Percentiles rank a stretch among this genome's conserved stretches.
These are phyloP conservation scores for Diorhabda elongata DNA, from an alignment of 1,140 invertebrate genomes.

Conservation along the genomic window DNA sequence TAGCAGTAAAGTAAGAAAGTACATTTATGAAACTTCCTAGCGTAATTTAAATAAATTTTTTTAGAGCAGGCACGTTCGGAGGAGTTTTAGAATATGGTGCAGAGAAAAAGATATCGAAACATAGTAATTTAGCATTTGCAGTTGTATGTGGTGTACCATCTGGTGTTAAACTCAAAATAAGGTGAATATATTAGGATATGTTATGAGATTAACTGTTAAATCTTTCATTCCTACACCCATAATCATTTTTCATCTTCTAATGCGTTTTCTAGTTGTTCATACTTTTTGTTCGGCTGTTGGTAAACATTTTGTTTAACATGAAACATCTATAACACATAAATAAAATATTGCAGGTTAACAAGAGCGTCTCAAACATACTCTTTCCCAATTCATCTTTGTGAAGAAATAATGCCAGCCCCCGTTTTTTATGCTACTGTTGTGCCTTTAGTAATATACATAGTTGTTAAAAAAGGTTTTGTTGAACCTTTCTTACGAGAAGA, in stretches of 20 bases:
- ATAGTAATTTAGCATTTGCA: slow-evolving; percentile 80
- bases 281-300: too few species aligned
- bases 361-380: slow-evolving; percentile 84
- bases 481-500: slow-evolving; percentile 80
- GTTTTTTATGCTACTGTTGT: slow-evolving; percentile 90
- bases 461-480: slow-evolving; percentile 80
- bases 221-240: too few species aligned
- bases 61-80: slow-evolving; percentile 81
- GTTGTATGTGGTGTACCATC: slow-evolving; percentile 79
- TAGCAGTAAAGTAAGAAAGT: slow-evolving; percentile 69
- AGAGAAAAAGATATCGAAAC: slow-evolving; percentile 88
- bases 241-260: too few species aligned
- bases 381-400: slow-evolving; percentile 86
- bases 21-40: background rate
- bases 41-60: slow-evolving; percentile 29
- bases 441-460: slow-evolving; percentile 74
- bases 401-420: slow-evolving; percentile 82
- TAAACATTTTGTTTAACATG: too few species aligned
- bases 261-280: too few species aligned
- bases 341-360: slow-evolving; percentile 59
- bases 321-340: too few species aligned
- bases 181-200: slow-evolving; percentile 51
- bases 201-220: too few species aligned
- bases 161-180: slow-evolving; percentile 84
- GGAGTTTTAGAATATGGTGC: slow-evolving; percentile 83